Conservation (phyloP, 2,888 invertebrate species). For the Amphiduros pacificus region DNA sequence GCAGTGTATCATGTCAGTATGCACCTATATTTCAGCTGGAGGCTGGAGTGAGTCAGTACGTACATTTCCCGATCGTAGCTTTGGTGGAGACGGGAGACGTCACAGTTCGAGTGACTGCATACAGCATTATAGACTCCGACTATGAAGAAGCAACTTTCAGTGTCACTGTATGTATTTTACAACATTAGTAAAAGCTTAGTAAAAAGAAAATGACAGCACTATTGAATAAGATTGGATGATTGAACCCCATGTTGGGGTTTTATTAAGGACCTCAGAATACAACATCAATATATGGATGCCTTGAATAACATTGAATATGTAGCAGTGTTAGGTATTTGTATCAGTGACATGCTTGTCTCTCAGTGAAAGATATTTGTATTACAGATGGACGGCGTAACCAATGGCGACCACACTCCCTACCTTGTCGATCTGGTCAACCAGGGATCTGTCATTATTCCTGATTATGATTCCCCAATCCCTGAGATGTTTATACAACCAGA, state of each 20-base stretch:
- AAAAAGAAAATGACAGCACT: too few relatives aligned
- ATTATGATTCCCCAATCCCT: constrained; percentile 93
- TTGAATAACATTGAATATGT: too few relatives aligned
- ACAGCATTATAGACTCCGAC: constrained; percentile 25
- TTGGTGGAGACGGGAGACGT: constrained; percentile 26
- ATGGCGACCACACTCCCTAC: constrained; percentile 88
- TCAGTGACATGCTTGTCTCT: too few relatives aligned
- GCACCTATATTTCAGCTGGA: constrained; percentile 18
- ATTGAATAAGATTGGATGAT: too few relatives aligned
- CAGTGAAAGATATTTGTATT: constrained; percentile 2
- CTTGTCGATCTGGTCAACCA: constrained; percentile 86
- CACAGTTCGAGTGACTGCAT: constrained; percentile 24
- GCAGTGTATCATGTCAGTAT: too few relatives aligned
- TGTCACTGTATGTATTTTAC: constrained; percentile 22
- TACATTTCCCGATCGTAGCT: constrained; percentile 27
- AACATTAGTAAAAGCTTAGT: too few relatives aligned
- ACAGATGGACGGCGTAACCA: constrained; percentile 79
- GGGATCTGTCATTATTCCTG: constrained; percentile 81
- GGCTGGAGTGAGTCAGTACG: constrained; percentile 16
- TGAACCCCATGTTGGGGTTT: too few relatives aligned
- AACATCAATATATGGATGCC: too few relatives aligned
- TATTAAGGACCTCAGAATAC: too few relatives aligned
- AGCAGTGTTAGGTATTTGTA: too few relatives aligned
- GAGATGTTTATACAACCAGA: constrained; percentile 84
- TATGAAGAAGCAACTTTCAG: constrained; percentile 25